phyloP scores from a whole-genome alignment of 2,113 vertebrate species.

The Malurus elegans region DNA sequence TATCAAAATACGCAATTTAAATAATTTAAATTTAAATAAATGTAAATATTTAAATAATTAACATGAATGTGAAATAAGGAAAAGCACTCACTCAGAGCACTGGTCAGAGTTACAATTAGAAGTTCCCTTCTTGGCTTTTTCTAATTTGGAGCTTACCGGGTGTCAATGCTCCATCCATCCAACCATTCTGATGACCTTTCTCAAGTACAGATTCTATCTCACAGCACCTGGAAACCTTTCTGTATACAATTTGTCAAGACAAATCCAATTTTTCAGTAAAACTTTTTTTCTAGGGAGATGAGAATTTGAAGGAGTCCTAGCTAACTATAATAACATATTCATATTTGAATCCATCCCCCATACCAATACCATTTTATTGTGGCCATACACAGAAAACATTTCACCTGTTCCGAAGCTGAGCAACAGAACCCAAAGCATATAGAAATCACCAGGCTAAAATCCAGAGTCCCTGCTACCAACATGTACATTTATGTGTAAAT shows the following conservation, averaged over 20 bases:
- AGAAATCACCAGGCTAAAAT: constrained; percentile 2
- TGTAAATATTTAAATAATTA: not conserved
- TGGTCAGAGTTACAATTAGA: not conserved
- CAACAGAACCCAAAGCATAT: not conserved
- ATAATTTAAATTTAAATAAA: not conserved
- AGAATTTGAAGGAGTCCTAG: not conserved
- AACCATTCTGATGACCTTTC: not conserved
- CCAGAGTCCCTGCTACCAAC: not conserved
- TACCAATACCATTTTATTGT: not conserved
- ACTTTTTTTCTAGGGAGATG: not conserved
- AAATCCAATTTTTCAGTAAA: not conserved
- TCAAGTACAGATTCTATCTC: not conserved
- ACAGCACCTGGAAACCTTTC: not conserved
- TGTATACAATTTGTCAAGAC: not conserved
- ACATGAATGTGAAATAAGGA: not conserved
- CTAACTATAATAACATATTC: not conserved
- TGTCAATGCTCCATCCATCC: not conserved
- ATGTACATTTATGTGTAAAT: not conserved
- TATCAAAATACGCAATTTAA: not conserved
- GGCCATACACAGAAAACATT: not conserved
- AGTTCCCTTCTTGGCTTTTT: not conserved
- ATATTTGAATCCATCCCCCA: not conserved
- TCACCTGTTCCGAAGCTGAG: not conserved
- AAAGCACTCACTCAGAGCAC: not conserved
- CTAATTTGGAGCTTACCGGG: not conserved